phyloP scores from a whole-genome alignment of 2,888 invertebrate genomes.

The Trachelus stipa region DNA sequence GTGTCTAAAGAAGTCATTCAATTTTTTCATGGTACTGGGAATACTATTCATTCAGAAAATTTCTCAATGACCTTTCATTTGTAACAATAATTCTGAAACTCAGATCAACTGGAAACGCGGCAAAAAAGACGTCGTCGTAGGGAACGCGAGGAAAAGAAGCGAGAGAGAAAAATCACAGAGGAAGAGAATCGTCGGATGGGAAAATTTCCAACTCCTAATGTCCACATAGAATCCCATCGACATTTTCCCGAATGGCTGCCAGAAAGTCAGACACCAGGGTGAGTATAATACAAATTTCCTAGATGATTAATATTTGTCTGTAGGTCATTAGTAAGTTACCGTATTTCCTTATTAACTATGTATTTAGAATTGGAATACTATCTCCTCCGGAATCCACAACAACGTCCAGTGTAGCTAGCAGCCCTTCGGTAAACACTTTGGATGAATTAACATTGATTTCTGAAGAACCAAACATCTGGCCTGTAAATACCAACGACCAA shows the following conservation, averaged over 20 bases:
- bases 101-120: constrained; percentile 81
- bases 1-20: constrained; percentile 77
- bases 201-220: constrained; percentile 71
- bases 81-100: constrained; percentile 5
- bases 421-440: constrained; percentile 48
- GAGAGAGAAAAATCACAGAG: constrained; percentile 81
- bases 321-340: constrained; percentile 7
- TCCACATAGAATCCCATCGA: constrained; percentile 75
- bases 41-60: background rate
- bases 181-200: constrained; percentile 81
- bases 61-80: background rate
- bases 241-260: constrained; percentile 70
- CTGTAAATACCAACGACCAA: constrained; percentile 43
- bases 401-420: constrained; percentile 57
- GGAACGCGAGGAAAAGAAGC: constrained; percentile 81
- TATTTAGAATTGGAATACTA: constrained; percentile 34
- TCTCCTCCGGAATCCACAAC: constrained; percentile 50
- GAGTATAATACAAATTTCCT: constrained; percentile 18
- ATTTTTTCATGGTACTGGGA: constrained; percentile 75
- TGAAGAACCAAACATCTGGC: constrained; percentile 28
- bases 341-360: background rate
- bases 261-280: constrained; percentile 48
- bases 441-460: constrained; percentile 51
- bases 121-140: constrained; percentile 77
- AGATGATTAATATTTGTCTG: background rate